A percentile compares a stretch with the other conserved stretches of the same genome.
Conservation (phyloP, 1,140 invertebrate genomes). For the Hirudo medicinalis region DNA sequence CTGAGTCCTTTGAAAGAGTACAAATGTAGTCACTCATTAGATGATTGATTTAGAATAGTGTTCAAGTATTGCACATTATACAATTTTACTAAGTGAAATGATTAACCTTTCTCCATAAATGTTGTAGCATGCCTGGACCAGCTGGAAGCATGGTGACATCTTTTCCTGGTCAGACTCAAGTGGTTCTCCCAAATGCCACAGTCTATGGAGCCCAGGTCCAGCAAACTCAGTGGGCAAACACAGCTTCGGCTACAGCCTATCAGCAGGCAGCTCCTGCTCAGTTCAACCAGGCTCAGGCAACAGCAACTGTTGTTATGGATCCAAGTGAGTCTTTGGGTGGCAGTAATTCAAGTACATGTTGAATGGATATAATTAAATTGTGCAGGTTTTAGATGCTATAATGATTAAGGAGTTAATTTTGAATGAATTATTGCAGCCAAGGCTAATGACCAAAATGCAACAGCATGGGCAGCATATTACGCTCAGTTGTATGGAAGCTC, state of each 20-base stretch:
- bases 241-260: not conserved
- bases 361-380: no score
- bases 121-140: not conserved
- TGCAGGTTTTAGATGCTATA: no score
- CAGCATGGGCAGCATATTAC: slow-evolving; percentile 5
- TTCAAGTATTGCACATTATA: no score
- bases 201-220: not conserved
- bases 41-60: no score
- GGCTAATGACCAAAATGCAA: not conserved
- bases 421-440: not conserved
- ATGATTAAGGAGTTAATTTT: no score
- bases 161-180: not conserved
- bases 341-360: no score
- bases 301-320: slow-evolving; percentile 1
- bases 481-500: not conserved
- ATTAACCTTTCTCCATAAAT: no score
- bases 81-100: no score
- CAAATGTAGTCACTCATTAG: no score
- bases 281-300: no score
- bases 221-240: not conserved
- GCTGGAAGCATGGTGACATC: not conserved
- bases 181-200: not conserved
- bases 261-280: not conserved
- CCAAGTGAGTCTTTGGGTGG: not conserved
- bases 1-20: not conserved